These are phyloP conservation scores for Asobara japonica DNA, from an alignment of 1,140 invertebrate genomes.

Conservation along the genomic window DNA sequence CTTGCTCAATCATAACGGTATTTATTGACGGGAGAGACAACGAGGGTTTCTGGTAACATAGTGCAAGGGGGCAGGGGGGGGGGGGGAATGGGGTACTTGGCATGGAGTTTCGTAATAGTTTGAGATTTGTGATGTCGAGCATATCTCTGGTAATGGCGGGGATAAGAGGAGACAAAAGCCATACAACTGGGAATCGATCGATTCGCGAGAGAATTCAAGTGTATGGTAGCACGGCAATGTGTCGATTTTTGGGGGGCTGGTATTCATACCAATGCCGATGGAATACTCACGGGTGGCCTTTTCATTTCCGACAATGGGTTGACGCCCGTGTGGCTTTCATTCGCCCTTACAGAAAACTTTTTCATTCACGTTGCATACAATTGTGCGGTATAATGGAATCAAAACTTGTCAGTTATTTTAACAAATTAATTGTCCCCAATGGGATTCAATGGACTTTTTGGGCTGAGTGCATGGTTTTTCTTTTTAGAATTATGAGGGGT, in stretches of 20 bases:
- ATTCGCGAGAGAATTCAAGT: not conserved
- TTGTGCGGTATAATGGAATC: not conserved
- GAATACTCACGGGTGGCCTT: slow-evolving; percentile 7
- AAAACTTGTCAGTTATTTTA: not conserved
- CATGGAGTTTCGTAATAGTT: slow-evolving; percentile 26
- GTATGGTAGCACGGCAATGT: not conserved
- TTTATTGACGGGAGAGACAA: slow-evolving; percentile 35
- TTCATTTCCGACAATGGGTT: slow-evolving; percentile 13
- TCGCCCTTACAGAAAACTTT: not conserved
- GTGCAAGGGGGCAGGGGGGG: not conserved
- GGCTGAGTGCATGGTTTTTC: no score
- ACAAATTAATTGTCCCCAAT: not conserved
- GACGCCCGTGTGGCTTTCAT: slow-evolving; percentile 4
- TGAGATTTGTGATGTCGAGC: not conserved
- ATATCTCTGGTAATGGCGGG: not conserved
- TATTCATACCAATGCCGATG: slow-evolving; percentile 1
- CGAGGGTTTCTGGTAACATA: slow-evolving; percentile 12
- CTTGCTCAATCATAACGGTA: slow-evolving; percentile 40
- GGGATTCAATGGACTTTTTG: not conserved
- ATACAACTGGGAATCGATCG: not conserved
- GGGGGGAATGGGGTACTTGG: not conserved
- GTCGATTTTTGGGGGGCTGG: slow-evolving; percentile 24
- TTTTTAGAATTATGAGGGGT: no score
- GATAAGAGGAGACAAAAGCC: slow-evolving; percentile 22
- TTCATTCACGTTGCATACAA: not conserved